A percentile compares a stretch with the other conserved stretches of the same genome.
Evolutionary conservation across 2,888 invertebrate genomes (phyloP).

Genomic region (Drosophila colorata): DNA sequence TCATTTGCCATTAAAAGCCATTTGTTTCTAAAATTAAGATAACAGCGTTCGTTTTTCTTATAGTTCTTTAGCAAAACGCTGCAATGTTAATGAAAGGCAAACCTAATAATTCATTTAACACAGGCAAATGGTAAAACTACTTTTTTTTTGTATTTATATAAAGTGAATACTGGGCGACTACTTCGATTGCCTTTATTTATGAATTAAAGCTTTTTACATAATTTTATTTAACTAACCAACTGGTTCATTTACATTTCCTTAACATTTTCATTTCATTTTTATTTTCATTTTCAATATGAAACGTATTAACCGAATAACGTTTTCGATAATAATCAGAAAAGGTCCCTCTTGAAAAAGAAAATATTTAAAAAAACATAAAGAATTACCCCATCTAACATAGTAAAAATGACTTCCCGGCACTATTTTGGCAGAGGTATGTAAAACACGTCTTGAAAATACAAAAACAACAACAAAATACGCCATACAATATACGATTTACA

Average conservation of each 20-base stretch:
- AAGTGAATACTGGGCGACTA: slow-evolving; percentile 10
- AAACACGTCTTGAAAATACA: slow-evolving; percentile 66
- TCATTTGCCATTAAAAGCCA: too few relatives aligned
- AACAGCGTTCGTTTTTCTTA: too few relatives aligned
- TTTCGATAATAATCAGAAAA: slow-evolving; percentile 18
- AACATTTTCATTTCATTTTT: slow-evolving; percentile 28
- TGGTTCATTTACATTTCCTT: slow-evolving; percentile 21
- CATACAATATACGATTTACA: slow-evolving; percentile 24
- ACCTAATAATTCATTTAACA: too few relatives aligned
- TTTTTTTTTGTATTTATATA: too few relatives aligned
- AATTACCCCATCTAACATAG: slow-evolving; percentile 70
- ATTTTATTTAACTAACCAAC: slow-evolving; percentile 22
- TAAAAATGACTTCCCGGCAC: slow-evolving; percentile 85
- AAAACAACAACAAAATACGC: slow-evolving; percentile 24
- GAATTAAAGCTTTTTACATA: not conserved
- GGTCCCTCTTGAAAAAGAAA: not conserved
- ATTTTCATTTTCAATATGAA: slow-evolving; percentile 11
- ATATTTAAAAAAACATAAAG: slow-evolving; percentile 22
- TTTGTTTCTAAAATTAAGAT: too few relatives aligned
- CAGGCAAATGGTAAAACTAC: too few relatives aligned
- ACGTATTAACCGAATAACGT: slow-evolving; percentile 18
- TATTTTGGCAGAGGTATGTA: slow-evolving; percentile 86
- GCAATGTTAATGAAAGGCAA: not conserved
- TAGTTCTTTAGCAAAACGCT: too few relatives aligned
- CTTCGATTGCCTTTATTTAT: not conserved